Evolutionary conservation across 2,888 invertebrate genomes (phyloP), one percentile per base, ranked within the genome.

Genomic region (Sabatieria punctata): DNA sequence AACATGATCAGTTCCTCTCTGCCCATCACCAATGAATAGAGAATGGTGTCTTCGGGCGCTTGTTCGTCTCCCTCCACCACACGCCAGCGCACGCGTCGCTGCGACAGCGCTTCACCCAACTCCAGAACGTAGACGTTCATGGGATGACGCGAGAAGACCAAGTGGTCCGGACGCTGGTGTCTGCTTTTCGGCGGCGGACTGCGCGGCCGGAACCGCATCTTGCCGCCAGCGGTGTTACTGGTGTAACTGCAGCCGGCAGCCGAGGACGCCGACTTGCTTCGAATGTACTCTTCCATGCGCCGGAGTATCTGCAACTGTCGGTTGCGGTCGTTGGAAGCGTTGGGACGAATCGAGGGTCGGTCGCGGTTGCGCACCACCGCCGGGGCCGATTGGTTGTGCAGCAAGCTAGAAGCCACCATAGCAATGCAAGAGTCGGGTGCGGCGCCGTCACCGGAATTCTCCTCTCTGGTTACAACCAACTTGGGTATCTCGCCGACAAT

Each of bases 1-100:
- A 93, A 91, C 75, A 93, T 80, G 45, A 93, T 79, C 25, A 93
- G 69, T 71, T 93, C 91, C 13, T 85, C 85, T 63, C 85, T 80
- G 15, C 88, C 91, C 53, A 80, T 77, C 4, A 86, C 80, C 57
- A 91, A 74, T 27, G 85, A 81, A 65, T 89, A 89, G 59, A 89
- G 75, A 54, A 89, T 82, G 42, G 85, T 77, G 63, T 89, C 85
- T 63, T 86, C 85, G 0, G 91, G 88, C 25, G 66, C 50, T 6
- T 52, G 47, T n/a, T 54, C 53, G 26, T 56, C 53, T n/a, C 58
- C 58, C 2, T 52, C 54, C 19, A 64, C 49, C 22, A 60, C 59
- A 36, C 54, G 55, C 68, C 69, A 69, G 3, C 57, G 51, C 39
- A 79, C 82, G 21, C 72, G 71, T n/a, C 51, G 48, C 13, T 55